Base-by-base conservation (phyloP, 30 jellyfish, hydroid and myxozoan species). In the Cassiopea xamachana region DNA sequence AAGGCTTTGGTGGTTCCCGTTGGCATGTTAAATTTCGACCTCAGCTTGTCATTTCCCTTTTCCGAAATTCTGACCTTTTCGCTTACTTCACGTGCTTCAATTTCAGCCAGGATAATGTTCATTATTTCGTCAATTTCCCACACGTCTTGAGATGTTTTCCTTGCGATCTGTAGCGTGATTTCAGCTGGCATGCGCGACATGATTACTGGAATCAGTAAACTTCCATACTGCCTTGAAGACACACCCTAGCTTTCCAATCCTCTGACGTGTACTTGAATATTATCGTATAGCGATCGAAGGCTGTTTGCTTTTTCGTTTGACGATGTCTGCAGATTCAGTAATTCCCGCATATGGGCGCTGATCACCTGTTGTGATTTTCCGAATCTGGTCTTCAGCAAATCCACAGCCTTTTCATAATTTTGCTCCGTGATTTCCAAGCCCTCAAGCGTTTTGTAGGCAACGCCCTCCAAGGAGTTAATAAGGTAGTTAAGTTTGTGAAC, bases 221-320 rank as follows among this genome's bases (percentile, higher is more conserved):
- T 94, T 55, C 97, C 96, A 55, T 86, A 91, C 48, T 60, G 87
- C 18, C 61, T 68, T 10, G 92, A 69, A 13, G 83, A 49, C 7
- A 85, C 68, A 27, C 96, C 97, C 43, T 85, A 44, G 47, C 73
- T 72, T 51, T 91, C 96, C n/a, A 77, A 84, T 45, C 96, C 87
- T 85, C 93, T 48, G n/a, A 91, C 93, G 48, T 91, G 97, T 19
- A 69, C 51, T 48, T 85, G 87, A 51, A 87, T 73, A 69, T 55
- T 86, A 82, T 91, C 97, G 78, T 19, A 76, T 49, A 91, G 62
- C 27, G 59, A 39, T 45, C 97, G 64, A 14, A 90, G 90, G 27
- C 68, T 78, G 10, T 71, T 48, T 9, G 48, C 81, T 2, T 17
- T 50, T 61, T 85, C 81, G 80, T 64, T 85, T 45, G 67, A 18